Base-by-base conservation (phyloP, 64 coral and sea anemone species). In the Stylophora pistillata region DNA sequence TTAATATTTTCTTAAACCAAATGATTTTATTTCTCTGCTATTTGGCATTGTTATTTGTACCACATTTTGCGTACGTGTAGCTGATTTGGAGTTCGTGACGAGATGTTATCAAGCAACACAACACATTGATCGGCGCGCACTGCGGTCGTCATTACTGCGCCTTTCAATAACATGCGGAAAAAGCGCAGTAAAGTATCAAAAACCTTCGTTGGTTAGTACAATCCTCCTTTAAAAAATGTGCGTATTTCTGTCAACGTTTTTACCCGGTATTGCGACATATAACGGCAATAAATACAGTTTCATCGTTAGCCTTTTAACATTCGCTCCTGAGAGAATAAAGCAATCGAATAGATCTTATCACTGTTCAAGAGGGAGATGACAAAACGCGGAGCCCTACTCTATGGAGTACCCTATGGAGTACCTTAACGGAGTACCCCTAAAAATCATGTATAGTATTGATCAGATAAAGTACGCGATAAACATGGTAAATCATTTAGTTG, bases 71-170 rank as follows among this genome's bases (percentile, higher is more conserved):
- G 58, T n/a, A 82, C 25, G 79, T 63, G 79, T 23, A 59, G 79
- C 79, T 82, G 57, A 82, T 82, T 82, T 82, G 81, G 59, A 84
- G 62, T 69, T 84, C 61, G 81, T 69, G 81, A 84, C 81, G 32
- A 54, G 25, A 65, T 21, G 58, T 20, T 26, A 21, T 83, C 25
- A 83, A 83, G 32, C n/a, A 83, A 83, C 26, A 83, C 58, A 83
- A 83, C 65, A 15, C 81, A 84, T 84, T 84, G 15, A 83, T 84
- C 60, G 60, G 81, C 23, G n/a, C 80, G 13, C 33, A 30, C n/a
- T n/a, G n/a, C n/a, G n/a, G n/a, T n/a, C n/a, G n/a, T n/a, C n/a
- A n/a, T n/a, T n/a, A n/a, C n/a, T n/a, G n/a, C n/a, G n/a, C n/a
- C n/a, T n/a, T n/a, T n/a, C n/a, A n/a, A n/a, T n/a, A n/a, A n/a